phyloP scores from a whole-genome alignment of 2,797 vertebrate genomes.

The Poecilia picta region DNA sequence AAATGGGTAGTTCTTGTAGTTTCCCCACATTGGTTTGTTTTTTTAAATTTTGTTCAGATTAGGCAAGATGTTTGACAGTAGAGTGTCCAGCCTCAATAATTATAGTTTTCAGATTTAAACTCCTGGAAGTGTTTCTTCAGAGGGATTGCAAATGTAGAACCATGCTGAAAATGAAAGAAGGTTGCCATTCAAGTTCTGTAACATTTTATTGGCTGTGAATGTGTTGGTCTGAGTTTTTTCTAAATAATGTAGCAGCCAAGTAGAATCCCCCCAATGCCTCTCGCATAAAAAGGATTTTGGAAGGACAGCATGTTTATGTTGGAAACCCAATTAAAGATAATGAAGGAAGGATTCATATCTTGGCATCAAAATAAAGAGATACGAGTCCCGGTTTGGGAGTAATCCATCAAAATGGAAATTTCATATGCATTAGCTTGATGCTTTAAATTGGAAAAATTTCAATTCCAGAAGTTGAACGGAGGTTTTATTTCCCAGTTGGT shows the following conservation, averaged over 20 bases:
- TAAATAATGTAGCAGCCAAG: conserved; percentile 69
- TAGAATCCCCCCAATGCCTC: conserved; percentile 63
- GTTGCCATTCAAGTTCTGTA: conserved; percentile 40
- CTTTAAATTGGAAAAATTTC: conserved; percentile 20
- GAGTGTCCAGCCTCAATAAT: neutral
- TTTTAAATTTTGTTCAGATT: neutral
- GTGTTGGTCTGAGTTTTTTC: conserved; percentile 31
- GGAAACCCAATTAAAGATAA: conserved; percentile 76
- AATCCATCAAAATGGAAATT: conserved; percentile 70
- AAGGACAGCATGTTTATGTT: conserved; percentile 66
- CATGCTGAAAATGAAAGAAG: conserved; percentile 20
- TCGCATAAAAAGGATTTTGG: conserved; percentile 50
- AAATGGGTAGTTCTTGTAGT: neutral
- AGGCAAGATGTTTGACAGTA: neutral
- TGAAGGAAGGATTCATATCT: conserved; percentile 56
- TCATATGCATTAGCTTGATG: conserved; percentile 42
- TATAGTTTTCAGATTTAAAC: conserved; percentile 28
- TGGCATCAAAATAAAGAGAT: conserved; percentile 54
- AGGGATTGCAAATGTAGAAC: conserved; percentile 30
- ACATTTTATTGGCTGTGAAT: conserved; percentile 37
- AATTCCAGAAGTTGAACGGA: neutral
- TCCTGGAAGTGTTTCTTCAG: conserved; percentile 17
- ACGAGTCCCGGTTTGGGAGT: conserved; percentile 42
- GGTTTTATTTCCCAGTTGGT: conserved; percentile 4
- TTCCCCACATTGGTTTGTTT: neutral